phyloP scores from a whole-genome alignment of 2,797 vertebrate species.

The Sylvilagus floridanus region DNA sequence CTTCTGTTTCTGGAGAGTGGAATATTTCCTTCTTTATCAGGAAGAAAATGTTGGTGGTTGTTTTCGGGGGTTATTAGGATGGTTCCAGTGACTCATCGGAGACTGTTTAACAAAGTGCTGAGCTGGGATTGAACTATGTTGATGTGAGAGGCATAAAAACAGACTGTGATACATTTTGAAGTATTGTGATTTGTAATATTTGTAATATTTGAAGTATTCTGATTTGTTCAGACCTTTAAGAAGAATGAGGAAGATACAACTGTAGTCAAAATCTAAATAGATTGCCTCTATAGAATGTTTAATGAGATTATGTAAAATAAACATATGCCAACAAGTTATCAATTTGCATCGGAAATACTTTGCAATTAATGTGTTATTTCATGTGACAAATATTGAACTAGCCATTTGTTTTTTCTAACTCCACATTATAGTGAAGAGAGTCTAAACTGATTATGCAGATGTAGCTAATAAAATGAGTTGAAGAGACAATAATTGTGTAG shows the following conservation, averaged over 20 bases:
- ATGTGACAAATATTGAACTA: slow-evolving; percentile 8
- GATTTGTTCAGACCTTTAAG: slow-evolving; percentile 79
- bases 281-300: slow-evolving; percentile 24
- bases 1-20: slow-evolving; percentile 65
- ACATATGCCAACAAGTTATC: slow-evolving; percentile 53
- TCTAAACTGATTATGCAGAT: slow-evolving; percentile 33
- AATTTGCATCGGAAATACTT: slow-evolving; percentile 57
- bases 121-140: slow-evolving; percentile 69
- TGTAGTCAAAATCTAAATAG: slow-evolving; percentile 54
- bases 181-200: slow-evolving; percentile 74
- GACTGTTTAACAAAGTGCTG: slow-evolving; percentile 76
- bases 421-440: background rate
- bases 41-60: slow-evolving; percentile 61
- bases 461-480: slow-evolving; percentile 39
- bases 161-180: slow-evolving; percentile 74
- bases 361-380: slow-evolving; percentile 37
- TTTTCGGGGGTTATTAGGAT: slow-evolving; percentile 34
- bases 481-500: background rate
- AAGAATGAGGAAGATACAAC: slow-evolving; percentile 73
- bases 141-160: background rate
- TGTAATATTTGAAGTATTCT: slow-evolving; percentile 76
- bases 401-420: slow-evolving; percentile 47
- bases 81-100: slow-evolving; percentile 64
- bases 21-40: slow-evolving; percentile 69
- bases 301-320: slow-evolving; percentile 23